These are phyloP conservation scores for Schizaphis graminum DNA, from an alignment of 2,888 invertebrate species.

Conservation along the genomic window DNA sequence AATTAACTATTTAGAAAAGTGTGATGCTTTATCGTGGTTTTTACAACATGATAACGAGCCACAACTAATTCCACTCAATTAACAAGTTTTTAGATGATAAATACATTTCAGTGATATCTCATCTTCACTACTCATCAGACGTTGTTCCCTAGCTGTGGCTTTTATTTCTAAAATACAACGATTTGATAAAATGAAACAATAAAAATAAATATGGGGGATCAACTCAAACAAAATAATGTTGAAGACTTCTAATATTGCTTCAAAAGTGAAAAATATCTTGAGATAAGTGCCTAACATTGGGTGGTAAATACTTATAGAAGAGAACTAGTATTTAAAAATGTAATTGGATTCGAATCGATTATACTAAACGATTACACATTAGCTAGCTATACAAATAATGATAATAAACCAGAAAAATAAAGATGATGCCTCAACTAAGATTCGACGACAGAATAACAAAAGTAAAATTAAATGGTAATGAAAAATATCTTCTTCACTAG, in stretches of 20 bases:
- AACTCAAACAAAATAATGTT: not conserved
- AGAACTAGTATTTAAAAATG: not conserved
- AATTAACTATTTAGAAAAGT: not conserved
- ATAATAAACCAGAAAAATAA: too few relatives aligned
- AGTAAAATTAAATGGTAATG: too few relatives aligned
- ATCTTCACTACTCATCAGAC: not conserved
- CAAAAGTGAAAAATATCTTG: not conserved
- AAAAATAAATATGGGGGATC: not conserved
- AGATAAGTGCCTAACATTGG: not conserved
- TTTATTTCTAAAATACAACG: not conserved
- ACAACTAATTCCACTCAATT: not conserved
- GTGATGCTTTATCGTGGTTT: too few relatives aligned
- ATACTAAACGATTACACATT: too few relatives aligned
- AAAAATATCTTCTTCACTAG: too few relatives aligned
- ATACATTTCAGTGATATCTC: not conserved
- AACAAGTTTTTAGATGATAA: not conserved
- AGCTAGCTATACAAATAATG: too few relatives aligned
- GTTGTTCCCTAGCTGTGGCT: not conserved
- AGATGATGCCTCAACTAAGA: too few relatives aligned
- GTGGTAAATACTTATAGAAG: not conserved
- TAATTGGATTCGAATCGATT: not conserved
- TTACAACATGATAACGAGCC: not conserved
- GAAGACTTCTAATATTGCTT: not conserved
- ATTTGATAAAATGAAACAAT: not conserved
- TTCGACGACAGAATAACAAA: too few relatives aligned